Evolutionary conservation across 2,888 invertebrate species (phyloP), one percentile per base, ranked within the genome.

Genomic region (Agrochola litura): DNA sequence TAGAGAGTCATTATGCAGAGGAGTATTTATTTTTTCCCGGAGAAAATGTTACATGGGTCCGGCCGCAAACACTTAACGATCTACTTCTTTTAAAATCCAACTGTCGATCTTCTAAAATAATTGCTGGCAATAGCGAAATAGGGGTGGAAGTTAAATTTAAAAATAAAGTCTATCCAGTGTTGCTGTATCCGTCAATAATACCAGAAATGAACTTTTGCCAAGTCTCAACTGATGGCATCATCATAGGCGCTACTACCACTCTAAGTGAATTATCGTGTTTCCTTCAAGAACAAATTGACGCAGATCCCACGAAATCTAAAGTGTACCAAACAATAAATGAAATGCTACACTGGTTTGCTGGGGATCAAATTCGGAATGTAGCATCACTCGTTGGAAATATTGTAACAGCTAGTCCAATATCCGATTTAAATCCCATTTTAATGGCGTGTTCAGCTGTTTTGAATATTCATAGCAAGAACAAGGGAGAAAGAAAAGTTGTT

Each of bases 331-430:
- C 98, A 52, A 97, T 99, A 43, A 97, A 98, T 14, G 97, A 98
- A 73, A 99, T 99, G 98, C 95, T 99, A 46, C 98, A 99, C 92
- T 99, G 98, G 98, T 99, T 99, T 97, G 99, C 99, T 69, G 99
- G 99, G 10, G 98, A 98, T 91, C 99, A 99, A 96, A 98, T 99
- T 70, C 97, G 99, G 83, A 99, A 99, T 94, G 99, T 99, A 22
- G 99, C 99, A 69, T 98, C 98, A 22, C 95, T 99, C 49, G 99
- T 98, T 54, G 99, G 99, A 46, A 99, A 99, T 94, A 98, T 99
- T 83, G 98, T 99, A 97, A 99, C 99, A 0, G 98, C 99, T 25
- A 99, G 99, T 95, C 99, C 99, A 0, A 99, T 99, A 92, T 99
- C 99, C 0, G 99, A 99, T 95, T 97, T 99, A 91, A 99, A 99